Conservation (phyloP, 2,888 invertebrate species). For the Oscheius sp. region DNA sequence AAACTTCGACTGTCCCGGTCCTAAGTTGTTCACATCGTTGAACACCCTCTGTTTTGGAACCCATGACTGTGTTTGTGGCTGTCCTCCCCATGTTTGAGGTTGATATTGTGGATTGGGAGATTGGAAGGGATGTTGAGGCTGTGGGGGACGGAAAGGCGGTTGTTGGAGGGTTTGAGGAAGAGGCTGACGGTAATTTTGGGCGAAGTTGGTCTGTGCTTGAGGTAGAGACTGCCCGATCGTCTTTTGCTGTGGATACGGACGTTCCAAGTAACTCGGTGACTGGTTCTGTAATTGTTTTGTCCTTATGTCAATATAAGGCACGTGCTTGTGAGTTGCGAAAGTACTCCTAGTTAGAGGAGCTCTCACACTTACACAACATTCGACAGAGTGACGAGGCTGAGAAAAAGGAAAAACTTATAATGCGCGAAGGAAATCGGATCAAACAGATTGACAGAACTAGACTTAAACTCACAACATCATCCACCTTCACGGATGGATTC, state of each 20-base stretch:
- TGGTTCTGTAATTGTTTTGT: constrained; percentile 8
- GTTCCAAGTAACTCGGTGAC: background rate
- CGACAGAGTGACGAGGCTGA: too few relatives aligned
- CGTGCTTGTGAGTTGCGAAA: too few relatives aligned
- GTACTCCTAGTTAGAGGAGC: too few relatives aligned
- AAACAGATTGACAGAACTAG: too few relatives aligned
- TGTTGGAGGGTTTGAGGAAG: background rate
- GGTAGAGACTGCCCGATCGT: too few relatives aligned
- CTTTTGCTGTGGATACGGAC: background rate
- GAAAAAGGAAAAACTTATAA: too few relatives aligned
- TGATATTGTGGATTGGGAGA: background rate
- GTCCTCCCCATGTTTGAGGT: too few relatives aligned
- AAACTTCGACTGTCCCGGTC: background rate
- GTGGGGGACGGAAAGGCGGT: background rate
- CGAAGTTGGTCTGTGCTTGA: background rate
- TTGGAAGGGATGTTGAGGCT: background rate
- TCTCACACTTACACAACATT: too few relatives aligned
- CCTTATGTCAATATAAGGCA: too few relatives aligned
- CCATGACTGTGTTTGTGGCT: background rate
- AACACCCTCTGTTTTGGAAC: background rate
- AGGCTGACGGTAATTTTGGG: background rate
- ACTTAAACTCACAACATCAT: background rate
- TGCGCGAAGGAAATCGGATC: too few relatives aligned
- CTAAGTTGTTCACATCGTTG: background rate
- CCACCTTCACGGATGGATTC: background rate